These are phyloP conservation scores for Haliclystus octoradiatus DNA, from an alignment of 30 jellyfish, hydroid and myxozoan species.

Conservation along the genomic window DNA sequence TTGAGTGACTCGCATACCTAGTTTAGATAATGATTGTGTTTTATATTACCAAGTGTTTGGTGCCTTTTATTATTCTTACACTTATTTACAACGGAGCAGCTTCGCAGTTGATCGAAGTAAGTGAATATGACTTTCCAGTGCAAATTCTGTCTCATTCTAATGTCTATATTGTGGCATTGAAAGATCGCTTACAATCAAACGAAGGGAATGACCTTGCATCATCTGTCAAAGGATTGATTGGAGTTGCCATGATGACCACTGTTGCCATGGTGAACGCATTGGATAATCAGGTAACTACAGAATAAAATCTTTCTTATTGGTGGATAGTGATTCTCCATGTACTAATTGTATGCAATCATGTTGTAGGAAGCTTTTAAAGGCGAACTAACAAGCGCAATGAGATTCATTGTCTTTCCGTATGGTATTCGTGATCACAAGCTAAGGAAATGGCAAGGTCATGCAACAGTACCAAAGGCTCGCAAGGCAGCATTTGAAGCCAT, in stretches of 20 bases:
- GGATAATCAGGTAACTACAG: conserved; percentile 13
- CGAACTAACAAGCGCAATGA: not conserved
- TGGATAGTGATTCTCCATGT: not conserved
- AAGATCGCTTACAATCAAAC: conserved; percentile 4
- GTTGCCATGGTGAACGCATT: not conserved
- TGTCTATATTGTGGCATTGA: conserved; percentile 34
- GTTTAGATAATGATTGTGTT: no score
- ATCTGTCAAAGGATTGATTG: conserved; percentile 29
- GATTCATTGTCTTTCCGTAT: conserved; percentile 24
- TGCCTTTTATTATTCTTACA: no score
- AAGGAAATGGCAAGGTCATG: conserved; percentile 11
- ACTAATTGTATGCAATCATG: not conserved
- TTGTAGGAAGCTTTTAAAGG: conserved; percentile 8
- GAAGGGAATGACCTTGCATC: conserved; percentile 10
- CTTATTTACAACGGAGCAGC: no score
- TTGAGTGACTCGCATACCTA: no score
- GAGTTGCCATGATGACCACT: conserved; percentile 27
- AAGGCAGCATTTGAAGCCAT: conserved; percentile 13
- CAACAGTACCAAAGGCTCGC: conserved; percentile 12
- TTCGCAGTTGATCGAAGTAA: no score
- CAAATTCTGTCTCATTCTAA: conserved; percentile 10
- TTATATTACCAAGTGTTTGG: no score
- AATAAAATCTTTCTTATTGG: no score
- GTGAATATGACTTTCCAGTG: conserved; percentile 37
- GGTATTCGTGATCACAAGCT: conserved; percentile 27